A percentile compares a stretch with the other conserved stretches of the same genome.
Evolutionary conservation across 2,888 invertebrate species (phyloP).

Genomic region (Lymantria monacha): DNA sequence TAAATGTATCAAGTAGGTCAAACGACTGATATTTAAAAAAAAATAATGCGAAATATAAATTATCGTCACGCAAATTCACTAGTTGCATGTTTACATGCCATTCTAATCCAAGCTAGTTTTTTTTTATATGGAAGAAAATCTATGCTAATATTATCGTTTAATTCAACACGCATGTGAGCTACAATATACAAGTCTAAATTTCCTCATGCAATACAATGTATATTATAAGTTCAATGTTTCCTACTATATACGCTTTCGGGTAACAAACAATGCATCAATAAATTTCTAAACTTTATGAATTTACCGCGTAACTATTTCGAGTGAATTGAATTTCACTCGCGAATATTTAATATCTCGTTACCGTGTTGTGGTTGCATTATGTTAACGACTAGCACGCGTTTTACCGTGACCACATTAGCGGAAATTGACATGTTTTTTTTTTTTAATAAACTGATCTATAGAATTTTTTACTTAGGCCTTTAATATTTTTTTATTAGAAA

Average conservation of each 20-base stretch:
- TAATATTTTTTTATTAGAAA: constrained; percentile 26
- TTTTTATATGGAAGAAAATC: constrained; percentile 22
- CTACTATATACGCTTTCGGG: constrained; percentile 1
- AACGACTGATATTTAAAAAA: constrained; percentile 7
- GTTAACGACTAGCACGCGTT: constrained; percentile 7
- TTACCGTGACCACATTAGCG: constrained; percentile 19
- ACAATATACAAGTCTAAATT: constrained; percentile 13
- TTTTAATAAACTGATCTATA: constrained; percentile 3
- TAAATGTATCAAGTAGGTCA: constrained; percentile 7
- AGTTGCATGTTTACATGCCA: constrained; percentile 17
- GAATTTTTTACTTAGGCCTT: constrained; percentile 16
- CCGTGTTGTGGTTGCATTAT: constrained; percentile 12
- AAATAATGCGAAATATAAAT: constrained; percentile 12
- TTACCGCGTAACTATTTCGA: constrained; percentile 8
- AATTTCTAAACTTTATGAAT: constrained; percentile 20
- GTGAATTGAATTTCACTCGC: constrained; percentile 18
- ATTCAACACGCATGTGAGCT: constrained; percentile 15
- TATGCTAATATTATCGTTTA: constrained; percentile 17
- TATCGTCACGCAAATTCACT: constrained; percentile 10
- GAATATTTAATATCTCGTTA: constrained; percentile 3
- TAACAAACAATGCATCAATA: constrained; percentile 11
- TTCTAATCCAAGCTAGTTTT: constrained; percentile 13
- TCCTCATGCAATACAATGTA: constrained; percentile 26
- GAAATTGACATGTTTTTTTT: constrained; percentile 23
- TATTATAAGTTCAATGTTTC: constrained; percentile 6